Conservation (phyloP, 2,888 invertebrate genomes). For the Alviniconcha strummeri region DNA sequence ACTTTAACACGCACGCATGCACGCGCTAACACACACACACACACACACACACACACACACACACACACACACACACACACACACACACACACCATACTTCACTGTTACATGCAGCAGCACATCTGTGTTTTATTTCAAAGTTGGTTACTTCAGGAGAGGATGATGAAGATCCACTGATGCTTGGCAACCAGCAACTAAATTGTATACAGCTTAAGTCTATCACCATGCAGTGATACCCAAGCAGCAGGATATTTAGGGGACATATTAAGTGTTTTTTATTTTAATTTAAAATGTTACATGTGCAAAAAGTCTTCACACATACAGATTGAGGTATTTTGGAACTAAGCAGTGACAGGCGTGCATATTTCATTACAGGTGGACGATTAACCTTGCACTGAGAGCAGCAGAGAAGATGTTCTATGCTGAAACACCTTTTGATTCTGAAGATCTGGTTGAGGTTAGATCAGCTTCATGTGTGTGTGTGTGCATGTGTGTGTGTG, state of each 20-base stretch:
- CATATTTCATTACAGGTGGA: constrained; percentile 57
- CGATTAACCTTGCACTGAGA: constrained; percentile 67
- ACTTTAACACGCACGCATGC: neutral
- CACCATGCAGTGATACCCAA: no score
- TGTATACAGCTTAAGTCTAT: no score
- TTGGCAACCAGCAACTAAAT: no score
- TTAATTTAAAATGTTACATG: neutral
- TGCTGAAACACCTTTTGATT: constrained; percentile 68
- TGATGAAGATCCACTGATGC: no score
- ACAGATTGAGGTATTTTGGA: no score
- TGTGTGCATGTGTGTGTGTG: neutral
- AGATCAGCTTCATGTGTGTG: constrained; percentile 14
- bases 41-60: neutral
- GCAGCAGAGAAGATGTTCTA: constrained; percentile 71
- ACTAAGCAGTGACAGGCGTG: no score
- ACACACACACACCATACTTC: neutral
- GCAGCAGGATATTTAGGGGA: neutral
- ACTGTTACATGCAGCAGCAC: no score
- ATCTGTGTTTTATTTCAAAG: no score
- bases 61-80: constrained; percentile 7
- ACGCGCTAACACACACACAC: neutral
- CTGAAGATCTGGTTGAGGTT: constrained; percentile 71
- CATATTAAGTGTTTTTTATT: neutral
- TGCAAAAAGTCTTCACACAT: neutral
- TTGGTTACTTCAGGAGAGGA: no score